Percentiles rank a stretch among this genome's conserved stretches.
Conservation (phyloP, 2,113 vertebrate genomes). For the Raja brachyura region DNA sequence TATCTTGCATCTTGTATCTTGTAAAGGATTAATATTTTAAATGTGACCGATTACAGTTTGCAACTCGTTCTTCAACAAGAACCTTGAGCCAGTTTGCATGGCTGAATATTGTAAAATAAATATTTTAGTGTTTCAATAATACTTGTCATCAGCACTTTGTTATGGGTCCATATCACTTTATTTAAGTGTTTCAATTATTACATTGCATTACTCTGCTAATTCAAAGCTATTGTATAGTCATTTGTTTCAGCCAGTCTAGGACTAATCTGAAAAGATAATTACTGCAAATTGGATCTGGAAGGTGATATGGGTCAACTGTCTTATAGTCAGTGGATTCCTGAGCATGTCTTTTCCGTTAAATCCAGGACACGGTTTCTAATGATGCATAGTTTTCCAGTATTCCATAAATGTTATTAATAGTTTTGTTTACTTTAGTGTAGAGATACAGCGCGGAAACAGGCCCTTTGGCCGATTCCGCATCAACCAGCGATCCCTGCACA, state of each 20-base stretch:
- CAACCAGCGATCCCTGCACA: too few species aligned
- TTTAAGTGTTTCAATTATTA: constrained; percentile 18
- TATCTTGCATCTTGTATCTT: too few species aligned
- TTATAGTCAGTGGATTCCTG: background rate
- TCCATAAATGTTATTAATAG: too few species aligned
- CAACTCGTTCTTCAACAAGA: background rate
- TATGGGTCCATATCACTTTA: constrained; percentile 13
- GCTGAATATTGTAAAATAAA: background rate
- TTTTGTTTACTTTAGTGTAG: too few species aligned
- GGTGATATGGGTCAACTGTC: background rate
- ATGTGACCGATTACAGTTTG: background rate
- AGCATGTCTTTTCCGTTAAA: too few species aligned
- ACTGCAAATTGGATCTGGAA: background rate
- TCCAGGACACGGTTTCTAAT: too few species aligned
- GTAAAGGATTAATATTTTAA: background rate
- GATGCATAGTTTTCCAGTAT: too few species aligned
- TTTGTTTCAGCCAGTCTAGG: background rate
- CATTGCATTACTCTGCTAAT: constrained; percentile 9
- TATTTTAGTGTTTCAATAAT: background rate
- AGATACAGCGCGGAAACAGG: too few species aligned
- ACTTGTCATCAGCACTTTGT: background rate
- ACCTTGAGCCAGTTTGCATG: background rate
- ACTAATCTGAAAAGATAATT: constrained; percentile 8
- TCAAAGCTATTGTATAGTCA: background rate
- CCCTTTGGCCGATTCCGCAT: too few species aligned